Conservation (phyloP, 2,888 invertebrate genomes). For the Odontothrips loti region DNA sequence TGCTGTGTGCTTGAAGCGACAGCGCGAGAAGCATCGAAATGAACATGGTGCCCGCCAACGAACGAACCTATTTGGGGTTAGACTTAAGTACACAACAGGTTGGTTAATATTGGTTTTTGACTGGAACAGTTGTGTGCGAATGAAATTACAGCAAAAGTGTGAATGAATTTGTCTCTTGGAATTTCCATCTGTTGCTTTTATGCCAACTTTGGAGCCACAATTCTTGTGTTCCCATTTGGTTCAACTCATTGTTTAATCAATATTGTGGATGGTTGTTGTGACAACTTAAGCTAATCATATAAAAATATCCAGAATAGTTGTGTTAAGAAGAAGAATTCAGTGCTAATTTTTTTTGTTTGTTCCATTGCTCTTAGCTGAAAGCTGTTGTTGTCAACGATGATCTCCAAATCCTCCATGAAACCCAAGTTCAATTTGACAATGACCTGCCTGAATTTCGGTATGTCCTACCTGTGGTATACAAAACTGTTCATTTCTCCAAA, state of each 20-base stretch:
- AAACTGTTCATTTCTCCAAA: not conserved
- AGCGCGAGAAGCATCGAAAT: not conserved
- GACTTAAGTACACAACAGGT: constrained; percentile 88
- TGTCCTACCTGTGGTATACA: constrained; percentile 29
- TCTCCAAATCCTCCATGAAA: constrained; percentile 69
- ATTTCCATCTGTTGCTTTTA: not conserved
- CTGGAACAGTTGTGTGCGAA: constrained; percentile 3
- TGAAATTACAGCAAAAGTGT: not conserved
- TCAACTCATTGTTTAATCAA: constrained; percentile 22
- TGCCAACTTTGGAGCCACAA: not conserved
- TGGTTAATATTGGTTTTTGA: not conserved
- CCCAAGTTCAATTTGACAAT: constrained; percentile 81
- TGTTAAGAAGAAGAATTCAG: not conserved
- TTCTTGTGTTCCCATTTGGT: not conserved
- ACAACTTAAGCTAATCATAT: not conserved
- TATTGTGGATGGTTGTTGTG: constrained; percentile 12
- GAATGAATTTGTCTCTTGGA: too few species aligned
- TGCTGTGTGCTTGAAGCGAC: not conserved
- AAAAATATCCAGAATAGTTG: not conserved
- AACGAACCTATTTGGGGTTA: constrained; percentile 68
- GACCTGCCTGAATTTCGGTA: constrained; percentile 92
- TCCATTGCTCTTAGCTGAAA: constrained; percentile 76
- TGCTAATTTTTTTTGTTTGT: constrained; percentile 33
- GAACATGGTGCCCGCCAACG: constrained; percentile 34
- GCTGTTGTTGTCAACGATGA: constrained; percentile 74